phyloP scores from a whole-genome alignment of 2,888 invertebrate species.

The Cantharis flavilabris region DNA sequence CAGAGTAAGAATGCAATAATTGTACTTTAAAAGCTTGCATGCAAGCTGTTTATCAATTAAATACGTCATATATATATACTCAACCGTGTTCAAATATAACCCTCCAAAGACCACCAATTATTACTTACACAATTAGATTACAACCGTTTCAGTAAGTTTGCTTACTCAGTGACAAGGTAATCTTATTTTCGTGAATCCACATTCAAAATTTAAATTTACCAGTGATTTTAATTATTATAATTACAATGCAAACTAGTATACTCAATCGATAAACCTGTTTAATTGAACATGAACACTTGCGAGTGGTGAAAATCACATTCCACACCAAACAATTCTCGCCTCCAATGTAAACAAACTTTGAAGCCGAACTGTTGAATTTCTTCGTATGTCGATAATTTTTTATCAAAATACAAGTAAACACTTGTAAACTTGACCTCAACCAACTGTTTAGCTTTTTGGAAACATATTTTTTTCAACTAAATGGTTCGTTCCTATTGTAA shows the following conservation, averaged over 20 bases:
- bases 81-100: background rate
- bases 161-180: background rate
- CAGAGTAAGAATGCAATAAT: background rate
- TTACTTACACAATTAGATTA: conserved; percentile 2
- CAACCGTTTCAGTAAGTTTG: background rate
- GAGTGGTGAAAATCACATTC: too few relatives aligned
- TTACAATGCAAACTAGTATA: background rate
- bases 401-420: too few relatives aligned
- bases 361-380: too few relatives aligned
- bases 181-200: background rate
- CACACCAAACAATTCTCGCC: too few relatives aligned
- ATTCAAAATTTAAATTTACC: background rate
- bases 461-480: too few relatives aligned
- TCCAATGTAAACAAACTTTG: too few relatives aligned
- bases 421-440: too few relatives aligned
- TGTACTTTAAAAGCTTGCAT: background rate
- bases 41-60: background rate
- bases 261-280: too few relatives aligned
- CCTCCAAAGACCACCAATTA: background rate
- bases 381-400: too few relatives aligned
- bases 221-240: background rate
- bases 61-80: background rate
- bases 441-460: too few relatives aligned
- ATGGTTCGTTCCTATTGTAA: too few relatives aligned
- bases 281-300: too few relatives aligned